phyloP scores from a whole-genome alignment of 37 sponge, comb jelly and placozoan genomes.

The Theonella swinhoei region DNA sequence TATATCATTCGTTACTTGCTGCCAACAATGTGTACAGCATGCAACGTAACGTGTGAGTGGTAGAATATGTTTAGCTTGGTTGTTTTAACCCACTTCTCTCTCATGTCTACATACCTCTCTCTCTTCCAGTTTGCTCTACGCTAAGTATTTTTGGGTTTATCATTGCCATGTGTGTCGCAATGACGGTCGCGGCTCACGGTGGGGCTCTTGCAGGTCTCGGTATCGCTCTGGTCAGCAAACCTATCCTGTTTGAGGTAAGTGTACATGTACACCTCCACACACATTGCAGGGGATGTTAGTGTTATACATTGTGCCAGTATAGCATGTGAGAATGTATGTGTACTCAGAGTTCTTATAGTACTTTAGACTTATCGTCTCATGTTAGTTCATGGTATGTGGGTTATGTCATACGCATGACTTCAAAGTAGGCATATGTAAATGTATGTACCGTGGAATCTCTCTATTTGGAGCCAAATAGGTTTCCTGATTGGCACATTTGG shows the following conservation, averaged over 20 bases:
- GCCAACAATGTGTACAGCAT: background rate
- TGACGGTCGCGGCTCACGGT: constrained; percentile 68
- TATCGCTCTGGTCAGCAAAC: constrained; percentile 59
- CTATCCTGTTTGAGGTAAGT: constrained; percentile 62
- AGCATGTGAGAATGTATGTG: no score
- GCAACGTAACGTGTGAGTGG: background rate
- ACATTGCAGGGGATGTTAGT: background rate
- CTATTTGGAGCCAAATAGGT: background rate
- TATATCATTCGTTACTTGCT: background rate
- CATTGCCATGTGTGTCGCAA: constrained; percentile 66
- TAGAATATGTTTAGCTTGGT: background rate
- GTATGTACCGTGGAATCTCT: background rate
- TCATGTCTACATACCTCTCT: background rate
- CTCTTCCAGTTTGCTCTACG: constrained; percentile 54
- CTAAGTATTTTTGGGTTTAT: constrained; percentile 77
- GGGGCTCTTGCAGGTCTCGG: constrained; percentile 86
- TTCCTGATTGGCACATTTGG: background rate
- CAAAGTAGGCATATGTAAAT: background rate
- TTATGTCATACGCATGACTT: background rate
- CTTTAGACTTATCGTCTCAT: background rate
- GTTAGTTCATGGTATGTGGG: background rate
- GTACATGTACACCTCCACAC: background rate
- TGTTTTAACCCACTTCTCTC: background rate
- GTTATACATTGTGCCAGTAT: no score
- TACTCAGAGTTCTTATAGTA: no score